A percentile compares a stretch with the other conserved stretches of the same genome.
phyloP scores from a whole-genome alignment of 2,113 vertebrate species.

The Marcusenius ussheri region DNA sequence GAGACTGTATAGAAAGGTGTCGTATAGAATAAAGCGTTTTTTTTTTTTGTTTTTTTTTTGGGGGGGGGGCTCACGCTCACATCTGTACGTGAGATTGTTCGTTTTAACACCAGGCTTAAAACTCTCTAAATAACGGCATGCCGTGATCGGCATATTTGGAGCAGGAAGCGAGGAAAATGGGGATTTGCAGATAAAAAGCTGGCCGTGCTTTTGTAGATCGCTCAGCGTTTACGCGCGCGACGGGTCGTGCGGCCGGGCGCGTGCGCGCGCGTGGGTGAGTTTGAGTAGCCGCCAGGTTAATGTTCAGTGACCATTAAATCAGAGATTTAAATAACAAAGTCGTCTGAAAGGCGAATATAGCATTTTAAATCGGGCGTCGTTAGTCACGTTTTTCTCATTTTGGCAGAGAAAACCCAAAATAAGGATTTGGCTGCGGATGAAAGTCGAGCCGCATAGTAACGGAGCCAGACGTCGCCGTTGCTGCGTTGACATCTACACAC shows the following conservation, averaged over 20 bases:
- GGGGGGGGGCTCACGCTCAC: too few species aligned
- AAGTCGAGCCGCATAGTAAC: background rate
- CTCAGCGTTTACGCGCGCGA: constrained; percentile 51
- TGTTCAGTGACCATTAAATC: background rate
- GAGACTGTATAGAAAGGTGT: background rate
- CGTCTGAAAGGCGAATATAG: background rate
- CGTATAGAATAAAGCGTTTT: background rate
- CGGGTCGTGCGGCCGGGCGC: constrained; percentile 59
- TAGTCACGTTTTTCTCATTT: background rate
- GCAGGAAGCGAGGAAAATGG: constrained; percentile 31
- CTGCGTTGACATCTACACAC: background rate
- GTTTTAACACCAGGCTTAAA: background rate
- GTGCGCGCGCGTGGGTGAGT: constrained; percentile 27
- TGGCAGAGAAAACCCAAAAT: background rate
- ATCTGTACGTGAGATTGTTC: background rate
- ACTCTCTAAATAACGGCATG: constrained; percentile 46
- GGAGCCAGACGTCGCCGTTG: background rate
- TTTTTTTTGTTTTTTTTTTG: background rate
- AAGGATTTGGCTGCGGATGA: background rate
- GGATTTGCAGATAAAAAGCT: background rate
- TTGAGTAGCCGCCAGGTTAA: constrained; percentile 34
- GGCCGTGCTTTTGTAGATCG: constrained; percentile 42
- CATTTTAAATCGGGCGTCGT: background rate
- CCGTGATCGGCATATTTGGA: constrained; percentile 46
- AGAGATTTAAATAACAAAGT: background rate